Evolutionary conservation across 2,888 invertebrate genomes (phyloP), one percentile per base, ranked within the genome.

Genomic region (Phasia obesa): DNA sequence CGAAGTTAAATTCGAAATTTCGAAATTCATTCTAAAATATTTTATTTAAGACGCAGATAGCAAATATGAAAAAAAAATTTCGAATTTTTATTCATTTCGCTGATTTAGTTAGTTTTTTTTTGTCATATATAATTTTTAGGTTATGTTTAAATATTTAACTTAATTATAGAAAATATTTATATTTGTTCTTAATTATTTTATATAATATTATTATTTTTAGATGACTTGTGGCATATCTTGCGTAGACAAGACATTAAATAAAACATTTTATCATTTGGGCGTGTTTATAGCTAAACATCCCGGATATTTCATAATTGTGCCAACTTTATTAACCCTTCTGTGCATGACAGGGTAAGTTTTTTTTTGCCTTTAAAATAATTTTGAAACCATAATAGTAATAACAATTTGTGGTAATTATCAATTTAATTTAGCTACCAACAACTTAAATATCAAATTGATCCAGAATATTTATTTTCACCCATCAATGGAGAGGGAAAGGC

Each of bases 391-490:
- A 15, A n/a, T n/a, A n/a, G n/a, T n/a, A n/a, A 15, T n/a, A 42
- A 13, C 0, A 2, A 42, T 42, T 2, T 42, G 4, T 38, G 7
- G 1, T 11, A 38, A 38, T 38, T 13, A 4, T 42, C 4, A 5
- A 23, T 49, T 27, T 17, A 13, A 31, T 67, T 57, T 17, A 91
- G 91, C 67, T 96, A 96, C 91, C 97, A 97, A 92, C 93, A 94
- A 90, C 93, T 97, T 79, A 93, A 95, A 90, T 97, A 97, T 92
- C 96, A 97, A 92, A 97, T 97, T 92, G 97, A 97, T 91, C 97
- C 97, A 0, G 97, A 97, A 90, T 98, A 97, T 92, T 93, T 98
- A 19, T 98, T 97, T 92, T 97, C 97, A 44, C 98, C 98, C 0
- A 93, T 96, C 85, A 95, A 96, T 87, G 97, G 97, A 0, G 95